Percentiles rank a stretch among this genome's conserved stretches.
Conservation (phyloP, 2,888 invertebrate genomes). For the Diloba caeruleocephala region DNA sequence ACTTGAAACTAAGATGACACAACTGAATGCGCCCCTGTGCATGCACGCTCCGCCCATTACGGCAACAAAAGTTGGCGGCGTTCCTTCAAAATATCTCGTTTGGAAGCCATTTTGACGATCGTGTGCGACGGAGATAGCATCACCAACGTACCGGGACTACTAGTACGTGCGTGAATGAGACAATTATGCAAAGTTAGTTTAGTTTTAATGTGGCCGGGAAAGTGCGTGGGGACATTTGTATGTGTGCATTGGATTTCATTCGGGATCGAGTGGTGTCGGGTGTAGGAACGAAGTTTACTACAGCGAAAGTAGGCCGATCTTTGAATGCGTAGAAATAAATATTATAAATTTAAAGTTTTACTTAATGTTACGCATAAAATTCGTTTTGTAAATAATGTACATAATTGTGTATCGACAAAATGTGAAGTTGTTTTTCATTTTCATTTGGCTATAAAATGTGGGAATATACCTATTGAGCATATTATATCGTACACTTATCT, state of each 20-base stretch:
- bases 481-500: too few relatives aligned
- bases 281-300: conserved; percentile 37
- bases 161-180: conserved; percentile 85
- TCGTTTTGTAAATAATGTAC: too few relatives aligned
- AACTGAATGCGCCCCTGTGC: conserved; percentile 75
- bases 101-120: conserved; percentile 89
- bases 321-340: not conserved
- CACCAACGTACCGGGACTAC: conserved; percentile 66
- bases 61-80: conserved; percentile 88
- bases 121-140: conserved; percentile 79
- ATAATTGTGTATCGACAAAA: too few relatives aligned
- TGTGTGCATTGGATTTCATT: conserved; percentile 63
- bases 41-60: conserved; percentile 88
- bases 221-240: conserved; percentile 73
- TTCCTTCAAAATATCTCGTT: conserved; percentile 89
- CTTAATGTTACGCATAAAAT: too few relatives aligned
- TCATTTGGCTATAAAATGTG: too few relatives aligned
- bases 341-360: too few relatives aligned
- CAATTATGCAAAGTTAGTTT: conserved; percentile 87
- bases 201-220: conserved; percentile 82
- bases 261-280: conserved; percentile 42
- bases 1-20: conserved; percentile 7
- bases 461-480: too few relatives aligned
- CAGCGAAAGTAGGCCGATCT: conserved; percentile 34
- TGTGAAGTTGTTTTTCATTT: too few relatives aligned